Evolutionary conservation across 2,113 vertebrate genomes (phyloP), one percentile per base, ranked within the genome.

Genomic region (Lutjanus erythropterus): DNA sequence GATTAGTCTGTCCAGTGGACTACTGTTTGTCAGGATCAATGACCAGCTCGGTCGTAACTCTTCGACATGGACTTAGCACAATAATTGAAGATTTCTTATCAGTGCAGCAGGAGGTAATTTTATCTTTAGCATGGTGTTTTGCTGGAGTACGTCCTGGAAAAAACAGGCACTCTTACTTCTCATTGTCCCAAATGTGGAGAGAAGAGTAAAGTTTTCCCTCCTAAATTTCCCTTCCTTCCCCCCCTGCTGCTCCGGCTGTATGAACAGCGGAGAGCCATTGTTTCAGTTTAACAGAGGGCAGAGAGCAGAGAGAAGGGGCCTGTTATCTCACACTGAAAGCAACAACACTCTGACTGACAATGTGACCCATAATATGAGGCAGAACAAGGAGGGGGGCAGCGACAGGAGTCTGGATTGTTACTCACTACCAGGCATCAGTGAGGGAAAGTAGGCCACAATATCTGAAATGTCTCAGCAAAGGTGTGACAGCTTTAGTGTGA

Each of bases 161-260:
- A 78, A 70, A 59, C 73, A 80, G 67, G 71, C 68, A 41, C 44
- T 33, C 56, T 64, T 50, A 75, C 65, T 71, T 65, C 49, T 78
- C 77, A 91, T 88, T 90, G 90, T 91, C 37, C 65, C 44, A 65
- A 71, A 76, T 73, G 70, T 14, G 16, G 47, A 59, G 41, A 88
- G 69, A 86, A 84, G 79, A 84, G 67, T 61, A 62, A 83, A 59
- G 70, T 85, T 90, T 91, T 87, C 88, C 89, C 88, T 91, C 83
- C 78, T 62, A 86, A 90, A 89, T 62, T 53, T 75, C 39, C 70
- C 89, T 87, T 86, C 80, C 81, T 70, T 39, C 71, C 61, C 71
- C 86, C 77, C 90, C 83, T 15, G 78, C 83, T 70, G 88, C 72
- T 85, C 65, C 6, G 68, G 61, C 82, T 85, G 65, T 62, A 66